phyloP scores from a whole-genome alignment of 2,888 invertebrate species.

The Brachyopa scutellaris region DNA sequence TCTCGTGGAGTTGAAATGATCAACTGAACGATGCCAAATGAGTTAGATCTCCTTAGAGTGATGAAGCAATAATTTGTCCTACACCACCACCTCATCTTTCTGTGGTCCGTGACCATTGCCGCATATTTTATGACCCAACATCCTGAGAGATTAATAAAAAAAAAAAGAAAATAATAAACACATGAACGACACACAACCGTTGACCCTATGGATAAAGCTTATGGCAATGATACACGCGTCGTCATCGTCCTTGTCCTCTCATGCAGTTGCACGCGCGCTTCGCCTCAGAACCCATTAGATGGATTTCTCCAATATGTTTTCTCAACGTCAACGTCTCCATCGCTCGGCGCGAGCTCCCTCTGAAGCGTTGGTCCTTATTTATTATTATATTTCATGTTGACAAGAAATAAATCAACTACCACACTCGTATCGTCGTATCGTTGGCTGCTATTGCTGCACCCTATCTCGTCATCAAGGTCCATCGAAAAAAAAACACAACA shows the following conservation, averaged over 20 bases:
- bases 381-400: slow-evolving; percentile 73
- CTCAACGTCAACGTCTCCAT: slow-evolving; percentile 42
- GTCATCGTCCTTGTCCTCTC: neutral
- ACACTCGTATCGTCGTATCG: too few species aligned
- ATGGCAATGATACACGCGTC: slow-evolving; percentile 43
- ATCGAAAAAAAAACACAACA: slow-evolving; percentile 35
- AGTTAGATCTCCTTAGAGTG: too few species aligned
- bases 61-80: too few species aligned
- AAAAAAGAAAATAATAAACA: slow-evolving; percentile 21
- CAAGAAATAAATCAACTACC: slow-evolving; percentile 71
- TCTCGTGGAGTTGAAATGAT: too few species aligned
- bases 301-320: slow-evolving; percentile 67
- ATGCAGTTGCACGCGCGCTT: slow-evolving; percentile 32
- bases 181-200: slow-evolving; percentile 37
- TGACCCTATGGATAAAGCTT: slow-evolving; percentile 48
- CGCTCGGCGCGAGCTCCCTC: slow-evolving; percentile 28
- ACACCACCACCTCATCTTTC: too few species aligned
- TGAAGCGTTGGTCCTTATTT: slow-evolving; percentile 67
- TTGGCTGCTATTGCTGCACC: slow-evolving; percentile 54
- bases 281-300: slow-evolving; percentile 55
- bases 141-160: slow-evolving; percentile 52
- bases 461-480: slow-evolving; percentile 71
- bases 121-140: slow-evolving; percentile 21
- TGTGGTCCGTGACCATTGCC: too few species aligned
- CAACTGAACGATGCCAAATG: too few species aligned